A percentile compares a stretch with the other conserved stretches of the same genome.
phyloP scores from a whole-genome alignment of 2,113 vertebrate genomes.

The Platichthys flesus region DNA sequence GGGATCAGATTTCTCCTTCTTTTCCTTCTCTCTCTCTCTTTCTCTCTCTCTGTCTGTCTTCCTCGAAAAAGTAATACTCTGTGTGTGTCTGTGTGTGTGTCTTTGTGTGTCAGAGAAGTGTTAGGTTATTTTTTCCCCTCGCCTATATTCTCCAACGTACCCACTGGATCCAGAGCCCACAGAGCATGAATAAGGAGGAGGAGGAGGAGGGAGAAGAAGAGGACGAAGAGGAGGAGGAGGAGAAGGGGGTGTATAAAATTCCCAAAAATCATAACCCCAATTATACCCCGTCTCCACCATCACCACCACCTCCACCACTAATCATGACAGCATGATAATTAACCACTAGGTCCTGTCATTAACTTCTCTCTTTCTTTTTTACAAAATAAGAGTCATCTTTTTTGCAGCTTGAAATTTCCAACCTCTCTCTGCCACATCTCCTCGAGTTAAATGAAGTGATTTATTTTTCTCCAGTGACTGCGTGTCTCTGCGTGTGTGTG shows the following conservation, averaged over 20 bases:
- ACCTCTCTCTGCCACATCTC: constrained; percentile 2
- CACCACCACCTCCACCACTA: not conserved
- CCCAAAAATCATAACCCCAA: constrained; percentile 21
- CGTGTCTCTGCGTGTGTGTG: not conserved
- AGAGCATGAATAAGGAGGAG: not conserved
- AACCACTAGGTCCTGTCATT: constrained; percentile 32
- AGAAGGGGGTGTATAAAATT: not conserved
- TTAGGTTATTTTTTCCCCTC: constrained; percentile 23
- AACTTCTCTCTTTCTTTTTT: not conserved
- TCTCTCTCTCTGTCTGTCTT: constrained; percentile 21
- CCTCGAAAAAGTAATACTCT: constrained; percentile 25
- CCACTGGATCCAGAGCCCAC: constrained; percentile 60
- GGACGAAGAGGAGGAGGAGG: not conserved
- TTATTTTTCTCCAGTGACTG: not conserved
- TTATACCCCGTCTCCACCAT: not conserved
- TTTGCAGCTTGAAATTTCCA: not conserved
- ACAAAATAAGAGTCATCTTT: not conserved
- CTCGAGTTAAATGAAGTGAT: too few species aligned
- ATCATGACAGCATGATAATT: constrained; percentile 38
- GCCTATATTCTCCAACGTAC: constrained; percentile 57
- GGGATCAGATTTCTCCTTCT: constrained; percentile 72
- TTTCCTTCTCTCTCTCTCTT: constrained; percentile 8
- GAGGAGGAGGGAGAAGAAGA: not conserved
- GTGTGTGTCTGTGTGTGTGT: constrained; percentile 20
- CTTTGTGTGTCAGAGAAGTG: constrained; percentile 6